Conservation (phyloP, 1,140 invertebrate species). For the Saxidomus purpurata region DNA sequence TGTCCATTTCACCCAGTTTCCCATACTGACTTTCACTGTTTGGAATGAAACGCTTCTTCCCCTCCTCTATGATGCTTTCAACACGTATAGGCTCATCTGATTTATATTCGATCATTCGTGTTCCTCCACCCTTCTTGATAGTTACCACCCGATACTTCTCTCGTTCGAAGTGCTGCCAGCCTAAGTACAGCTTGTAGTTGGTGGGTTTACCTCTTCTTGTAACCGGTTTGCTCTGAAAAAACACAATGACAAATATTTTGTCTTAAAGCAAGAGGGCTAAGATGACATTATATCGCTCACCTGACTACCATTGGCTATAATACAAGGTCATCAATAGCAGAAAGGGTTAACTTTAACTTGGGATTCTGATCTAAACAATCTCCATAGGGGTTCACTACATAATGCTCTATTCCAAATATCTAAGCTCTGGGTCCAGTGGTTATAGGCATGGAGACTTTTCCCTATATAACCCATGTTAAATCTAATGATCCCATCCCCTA, state of each 20-base stretch:
- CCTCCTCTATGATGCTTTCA: neutral
- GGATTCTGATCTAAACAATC: too few relatives aligned
- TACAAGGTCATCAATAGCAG: too few relatives aligned
- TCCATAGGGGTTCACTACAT: too few relatives aligned
- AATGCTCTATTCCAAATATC: too few relatives aligned
- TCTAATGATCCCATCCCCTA: too few relatives aligned
- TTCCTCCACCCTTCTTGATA: neutral
- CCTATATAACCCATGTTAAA: too few relatives aligned
- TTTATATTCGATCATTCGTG: conserved; percentile 1
- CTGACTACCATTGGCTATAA: too few relatives aligned
- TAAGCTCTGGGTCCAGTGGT: too few relatives aligned
- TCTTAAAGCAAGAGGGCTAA: too few relatives aligned
- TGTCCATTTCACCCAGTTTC: neutral
- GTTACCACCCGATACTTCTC: conserved; percentile 9
- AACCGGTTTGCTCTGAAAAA: conserved; percentile 5
- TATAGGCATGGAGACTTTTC: too few relatives aligned
- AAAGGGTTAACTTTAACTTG: too few relatives aligned
- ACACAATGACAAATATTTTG: neutral
- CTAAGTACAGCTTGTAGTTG: neutral
- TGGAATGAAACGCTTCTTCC: conserved; percentile 10
- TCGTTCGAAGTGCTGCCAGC: conserved; percentile 12
- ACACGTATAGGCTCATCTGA: conserved; percentile 17
- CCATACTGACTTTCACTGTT: neutral
- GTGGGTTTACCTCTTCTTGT: conserved; percentile 17
- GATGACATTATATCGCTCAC: too few relatives aligned